Conservation (phyloP, 2,888 invertebrate genomes). For the Crepidodera aurea region DNA sequence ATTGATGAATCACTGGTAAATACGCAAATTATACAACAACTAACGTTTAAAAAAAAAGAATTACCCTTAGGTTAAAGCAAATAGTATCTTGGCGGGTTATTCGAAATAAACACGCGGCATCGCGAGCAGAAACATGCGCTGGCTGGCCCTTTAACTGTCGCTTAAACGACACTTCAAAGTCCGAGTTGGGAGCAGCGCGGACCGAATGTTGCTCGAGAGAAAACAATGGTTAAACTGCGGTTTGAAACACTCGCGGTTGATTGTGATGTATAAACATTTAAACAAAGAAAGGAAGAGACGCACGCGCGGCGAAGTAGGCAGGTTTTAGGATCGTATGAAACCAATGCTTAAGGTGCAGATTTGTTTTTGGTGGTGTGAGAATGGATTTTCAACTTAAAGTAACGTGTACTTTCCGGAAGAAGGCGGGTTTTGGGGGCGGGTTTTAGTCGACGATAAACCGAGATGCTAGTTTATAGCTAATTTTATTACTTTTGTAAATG, state of each 20-base stretch:
- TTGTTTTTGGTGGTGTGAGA: conserved; percentile 47
- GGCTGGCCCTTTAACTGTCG: conserved; percentile 18
- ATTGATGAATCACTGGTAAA: conserved; percentile 51
- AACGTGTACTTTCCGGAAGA: conserved; percentile 33
- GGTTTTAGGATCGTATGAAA: conserved; percentile 54
- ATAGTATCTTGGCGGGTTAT: conserved; percentile 26
- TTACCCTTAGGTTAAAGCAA: too few species aligned
- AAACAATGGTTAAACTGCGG: conserved; percentile 48
- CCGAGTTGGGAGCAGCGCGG: conserved; percentile 1
- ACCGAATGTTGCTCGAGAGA: background rate
- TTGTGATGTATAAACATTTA: conserved; percentile 22
- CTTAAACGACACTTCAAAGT: conserved; percentile 13
- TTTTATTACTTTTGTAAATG: conserved; percentile 10
- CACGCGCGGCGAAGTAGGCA: conserved; percentile 52
- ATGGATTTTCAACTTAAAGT: conserved; percentile 35
- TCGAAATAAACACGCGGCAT: conserved; percentile 24
- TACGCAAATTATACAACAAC: conserved; percentile 26
- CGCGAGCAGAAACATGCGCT: conserved; percentile 26
- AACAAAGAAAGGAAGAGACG: conserved; percentile 39
- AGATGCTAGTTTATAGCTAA: conserved; percentile 10
- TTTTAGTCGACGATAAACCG: conserved; percentile 11
- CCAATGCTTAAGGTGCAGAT: conserved; percentile 54
- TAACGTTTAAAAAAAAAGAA: background rate
- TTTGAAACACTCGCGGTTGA: conserved; percentile 49
- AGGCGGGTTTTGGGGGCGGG: conserved; percentile 35